phyloP scores from a whole-genome alignment of 2,797 vertebrate genomes.

The Octomys mimax region DNA sequence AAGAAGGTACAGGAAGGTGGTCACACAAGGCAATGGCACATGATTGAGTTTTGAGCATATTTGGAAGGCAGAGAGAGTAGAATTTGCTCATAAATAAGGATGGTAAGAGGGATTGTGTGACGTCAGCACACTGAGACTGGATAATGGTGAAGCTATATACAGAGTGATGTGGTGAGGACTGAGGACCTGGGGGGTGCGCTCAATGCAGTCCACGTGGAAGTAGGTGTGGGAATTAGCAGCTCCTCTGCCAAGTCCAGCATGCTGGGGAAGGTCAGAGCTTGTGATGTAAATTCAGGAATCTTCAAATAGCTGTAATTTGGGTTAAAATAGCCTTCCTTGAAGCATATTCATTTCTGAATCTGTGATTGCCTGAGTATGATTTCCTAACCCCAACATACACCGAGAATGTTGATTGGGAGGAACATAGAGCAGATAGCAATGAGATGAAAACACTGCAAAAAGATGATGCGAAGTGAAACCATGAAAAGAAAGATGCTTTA shows the following conservation, averaged over 20 bases:
- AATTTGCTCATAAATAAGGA: neutral
- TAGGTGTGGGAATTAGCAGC: neutral
- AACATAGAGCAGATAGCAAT: neutral
- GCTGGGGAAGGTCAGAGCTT: neutral
- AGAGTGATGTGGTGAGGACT: neutral
- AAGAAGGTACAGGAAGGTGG: neutral
- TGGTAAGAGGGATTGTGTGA: neutral
- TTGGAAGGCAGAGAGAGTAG: neutral
- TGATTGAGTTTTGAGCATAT: neutral
- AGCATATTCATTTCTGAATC: neutral
- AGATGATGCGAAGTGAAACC: neutral
- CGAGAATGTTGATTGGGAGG: neutral
- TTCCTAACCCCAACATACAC: neutral
- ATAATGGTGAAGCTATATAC: neutral
- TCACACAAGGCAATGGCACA: neutral
- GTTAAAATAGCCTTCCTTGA: neutral
- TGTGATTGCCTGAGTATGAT: neutral
- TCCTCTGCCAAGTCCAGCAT: neutral
- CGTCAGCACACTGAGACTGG: neutral
- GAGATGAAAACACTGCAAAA: neutral
- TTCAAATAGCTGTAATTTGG: neutral
- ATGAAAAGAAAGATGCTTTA: too few relatives aligned
- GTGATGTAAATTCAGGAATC: neutral
- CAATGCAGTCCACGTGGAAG: neutral
- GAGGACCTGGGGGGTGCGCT: neutral